phyloP scores from a whole-genome alignment of 2,888 invertebrate genomes.

The Hecatera dysodea region DNA sequence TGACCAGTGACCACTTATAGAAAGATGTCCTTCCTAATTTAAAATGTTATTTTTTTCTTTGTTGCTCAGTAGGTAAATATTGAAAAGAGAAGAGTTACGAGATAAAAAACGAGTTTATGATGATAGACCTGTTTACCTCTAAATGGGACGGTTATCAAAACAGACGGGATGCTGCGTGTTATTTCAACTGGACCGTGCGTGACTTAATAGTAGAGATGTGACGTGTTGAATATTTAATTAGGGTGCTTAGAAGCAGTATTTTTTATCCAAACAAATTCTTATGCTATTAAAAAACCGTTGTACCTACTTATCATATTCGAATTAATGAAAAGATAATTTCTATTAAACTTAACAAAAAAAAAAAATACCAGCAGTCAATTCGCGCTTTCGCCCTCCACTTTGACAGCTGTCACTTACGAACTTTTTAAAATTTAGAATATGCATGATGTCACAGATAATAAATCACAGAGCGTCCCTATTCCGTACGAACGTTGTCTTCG shows the following conservation, averaged over 20 bases:
- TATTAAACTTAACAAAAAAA: neutral
- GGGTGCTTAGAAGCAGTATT: constrained; percentile 65
- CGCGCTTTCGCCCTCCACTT: constrained; percentile 31
- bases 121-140: constrained; percentile 72
- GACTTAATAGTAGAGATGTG: constrained; percentile 68
- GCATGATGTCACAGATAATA: constrained; percentile 56
- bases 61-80: constrained; percentile 43
- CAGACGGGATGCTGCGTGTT: constrained; percentile 87
- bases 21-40: constrained; percentile 43
- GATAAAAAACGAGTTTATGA: constrained; percentile 64
- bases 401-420: constrained; percentile 47
- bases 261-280: constrained; percentile 60
- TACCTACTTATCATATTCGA: constrained; percentile 18
- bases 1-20: constrained; percentile 41
- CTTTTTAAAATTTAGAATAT: constrained; percentile 41
- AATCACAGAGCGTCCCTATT: constrained; percentile 60
- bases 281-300: constrained; percentile 7
- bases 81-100: constrained; percentile 52
- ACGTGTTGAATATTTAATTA: constrained; percentile 81
- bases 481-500: constrained; percentile 54
- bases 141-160: constrained; percentile 78
- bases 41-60: constrained; percentile 46
- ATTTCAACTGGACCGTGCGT: constrained; percentile 87
- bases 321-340: neutral
- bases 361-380: constrained; percentile 18